Evolutionary conservation across 1,140 invertebrate species (phyloP).

Genomic region (Drosophila murphyi): DNA sequence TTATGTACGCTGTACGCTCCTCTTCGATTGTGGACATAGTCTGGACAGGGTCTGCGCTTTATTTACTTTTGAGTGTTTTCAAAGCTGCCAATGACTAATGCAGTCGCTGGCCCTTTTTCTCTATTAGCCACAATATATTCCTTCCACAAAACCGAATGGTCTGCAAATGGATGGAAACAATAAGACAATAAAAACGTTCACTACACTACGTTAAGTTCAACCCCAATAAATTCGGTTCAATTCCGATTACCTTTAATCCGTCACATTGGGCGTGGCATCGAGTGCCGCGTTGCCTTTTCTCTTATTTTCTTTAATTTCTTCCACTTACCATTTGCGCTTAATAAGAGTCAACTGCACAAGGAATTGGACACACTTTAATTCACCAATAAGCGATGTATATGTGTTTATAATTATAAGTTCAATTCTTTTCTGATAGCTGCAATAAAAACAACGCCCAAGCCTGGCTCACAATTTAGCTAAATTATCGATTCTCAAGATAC

Average conservation of each 20-base stretch:
- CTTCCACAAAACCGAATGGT: constrained; percentile 41
- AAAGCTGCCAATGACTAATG: constrained; percentile 35
- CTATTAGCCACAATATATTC: constrained; percentile 29
- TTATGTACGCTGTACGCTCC: constrained; percentile 88
- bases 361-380: constrained; percentile 42
- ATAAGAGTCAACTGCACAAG: constrained; percentile 13
- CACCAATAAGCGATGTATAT: not conserved
- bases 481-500: constrained; percentile 23
- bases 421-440: constrained; percentile 9
- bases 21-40: constrained; percentile 87
- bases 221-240: constrained; percentile 20
- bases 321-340: constrained; percentile 62
- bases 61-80: constrained; percentile 27
- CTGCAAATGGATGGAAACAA: constrained; percentile 34
- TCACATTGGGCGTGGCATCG: constrained; percentile 71
- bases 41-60: constrained; percentile 38
- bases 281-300: constrained; percentile 12
- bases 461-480: constrained; percentile 52
- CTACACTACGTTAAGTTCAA: constrained; percentile 31
- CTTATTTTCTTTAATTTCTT: not conserved
- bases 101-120: constrained; percentile 35
- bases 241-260: constrained; percentile 27
- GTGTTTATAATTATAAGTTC: constrained; percentile 1
- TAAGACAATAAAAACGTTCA: constrained; percentile 34
- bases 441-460: constrained; percentile 78